Evolutionary conservation across 2,888 invertebrate genomes (phyloP), one percentile per base, ranked within the genome.

Genomic region (Agapetus fuscipes): DNA sequence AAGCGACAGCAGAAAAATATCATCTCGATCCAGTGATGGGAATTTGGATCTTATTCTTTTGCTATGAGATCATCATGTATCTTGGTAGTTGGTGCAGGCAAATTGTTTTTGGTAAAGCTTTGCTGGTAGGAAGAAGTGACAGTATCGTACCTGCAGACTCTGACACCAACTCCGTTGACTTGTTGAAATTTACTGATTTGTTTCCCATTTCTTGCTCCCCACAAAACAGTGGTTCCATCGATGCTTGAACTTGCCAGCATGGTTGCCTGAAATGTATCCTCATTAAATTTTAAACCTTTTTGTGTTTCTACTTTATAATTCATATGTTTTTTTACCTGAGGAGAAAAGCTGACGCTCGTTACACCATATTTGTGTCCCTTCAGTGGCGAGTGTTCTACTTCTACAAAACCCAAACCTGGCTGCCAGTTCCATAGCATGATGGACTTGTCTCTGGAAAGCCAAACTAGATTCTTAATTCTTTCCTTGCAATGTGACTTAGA

Each of bases 311-410:
- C n/a, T n/a, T n/a, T n/a, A n/a, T n/a, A n/a, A n/a, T n/a, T n/a
- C n/a, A 16, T 34, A 10, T 28, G 11, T 7, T 14, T n/a, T 5
- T 9, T 17, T 33, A 46, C 57, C 51, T 62, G 64, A 0, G 77
- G 77, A 11, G 78, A 77, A 44, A 78, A 72, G 50, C 71, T 64
- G 3, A 78, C 72, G 48, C 72, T 73, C 1, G 78, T 81, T 3
- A 85, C 78, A 32, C 79, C 78, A 56, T 84, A 85, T 48, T 77
- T 78, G 59, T 85, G 84, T 1, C 74, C 80, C 30, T 63, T 58
- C 20, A 85, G 59, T 1, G 84, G 84, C 1, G 83, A 83, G 29
- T 36, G 46, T n/a, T 66, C 53, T 26, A 68, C 61, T 55, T 82
- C 77, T 7, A 62, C 60, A 53, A 75, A 80, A 9, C 78, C 78